Percentiles rank a stretch among this genome's conserved stretches.
These are phyloP conservation scores for Parasteatoda lunata DNA, from an alignment of 2,888 invertebrate species.

Conservation along the genomic window DNA sequence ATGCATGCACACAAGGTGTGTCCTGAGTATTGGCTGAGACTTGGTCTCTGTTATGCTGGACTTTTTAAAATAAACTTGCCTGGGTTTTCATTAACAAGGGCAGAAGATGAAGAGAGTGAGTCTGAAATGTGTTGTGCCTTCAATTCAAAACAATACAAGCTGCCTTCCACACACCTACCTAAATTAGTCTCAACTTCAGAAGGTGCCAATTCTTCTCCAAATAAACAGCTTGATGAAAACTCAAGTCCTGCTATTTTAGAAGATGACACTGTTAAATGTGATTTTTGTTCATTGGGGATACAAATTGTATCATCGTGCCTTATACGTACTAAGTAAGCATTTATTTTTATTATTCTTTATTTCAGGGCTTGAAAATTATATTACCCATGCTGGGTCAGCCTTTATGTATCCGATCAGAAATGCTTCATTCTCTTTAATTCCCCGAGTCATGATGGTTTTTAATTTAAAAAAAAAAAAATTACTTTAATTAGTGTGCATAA, in stretches of 20 bases:
- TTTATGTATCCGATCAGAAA: too few species aligned
- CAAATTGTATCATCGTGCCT: conserved; percentile 53
- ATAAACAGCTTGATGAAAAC: neutral
- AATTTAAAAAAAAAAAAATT: too few species aligned
- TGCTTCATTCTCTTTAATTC: too few species aligned
- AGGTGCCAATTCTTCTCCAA: neutral
- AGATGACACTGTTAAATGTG: conserved; percentile 13
- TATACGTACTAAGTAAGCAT: conserved; percentile 35
- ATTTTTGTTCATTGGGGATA: conserved; percentile 36
- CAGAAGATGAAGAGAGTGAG: neutral
- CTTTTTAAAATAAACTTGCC: conserved; percentile 47
- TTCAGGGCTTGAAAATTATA: too few species aligned
- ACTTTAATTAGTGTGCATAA: too few species aligned
- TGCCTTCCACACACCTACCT: neutral
- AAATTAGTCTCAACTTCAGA: conserved; percentile 7
- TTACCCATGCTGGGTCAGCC: too few species aligned
- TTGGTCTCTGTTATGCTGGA: conserved; percentile 55
- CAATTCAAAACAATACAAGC: conserved; percentile 4
- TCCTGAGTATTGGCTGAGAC: conserved; percentile 57
- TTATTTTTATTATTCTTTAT: too few species aligned
- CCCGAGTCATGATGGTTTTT: too few species aligned
- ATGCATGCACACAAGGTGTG: conserved; percentile 38
- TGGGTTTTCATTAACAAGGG: conserved; percentile 1
- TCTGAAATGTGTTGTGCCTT: conserved; percentile 47
- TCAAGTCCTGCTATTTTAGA: neutral